Conservation (phyloP, 2,113 vertebrate genomes). For the Urocolius indicus region DNA sequence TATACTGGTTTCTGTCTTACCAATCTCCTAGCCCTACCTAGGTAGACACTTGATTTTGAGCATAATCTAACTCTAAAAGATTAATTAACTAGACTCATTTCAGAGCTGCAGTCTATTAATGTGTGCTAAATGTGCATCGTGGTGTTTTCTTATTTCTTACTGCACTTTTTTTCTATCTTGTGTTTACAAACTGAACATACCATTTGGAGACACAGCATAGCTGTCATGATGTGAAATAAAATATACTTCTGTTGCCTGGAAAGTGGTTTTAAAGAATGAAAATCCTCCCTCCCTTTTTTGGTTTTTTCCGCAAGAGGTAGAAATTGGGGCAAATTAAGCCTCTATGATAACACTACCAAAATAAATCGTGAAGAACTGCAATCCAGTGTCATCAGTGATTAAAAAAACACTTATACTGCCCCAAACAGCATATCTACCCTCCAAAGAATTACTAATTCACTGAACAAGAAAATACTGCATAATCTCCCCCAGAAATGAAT, state of each 20-base stretch:
- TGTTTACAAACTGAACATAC: neutral
- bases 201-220: neutral
- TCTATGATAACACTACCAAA: neutral
- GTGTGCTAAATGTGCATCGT: accelerated
- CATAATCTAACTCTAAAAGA: neutral
- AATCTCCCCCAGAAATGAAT: neutral
- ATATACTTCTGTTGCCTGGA: neutral
- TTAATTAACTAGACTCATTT: neutral
- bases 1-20: neutral
- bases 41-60: neutral
- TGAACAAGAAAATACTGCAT: neutral
- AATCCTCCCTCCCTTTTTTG: neutral
- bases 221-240: neutral
- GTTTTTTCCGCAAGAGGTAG: neutral
- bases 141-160: neutral
- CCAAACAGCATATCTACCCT: neutral
- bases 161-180: neutral
- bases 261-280: neutral
- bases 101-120: neutral
- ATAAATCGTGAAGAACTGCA: neutral
- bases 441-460: neutral
- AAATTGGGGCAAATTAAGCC: neutral
- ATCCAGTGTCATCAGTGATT: neutral
- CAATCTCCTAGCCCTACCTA: neutral
- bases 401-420: neutral